A percentile compares a stretch with the other conserved stretches of the same genome.
Conservation (phyloP, 2,888 invertebrate genomes). For the Synergus japonicus region DNA sequence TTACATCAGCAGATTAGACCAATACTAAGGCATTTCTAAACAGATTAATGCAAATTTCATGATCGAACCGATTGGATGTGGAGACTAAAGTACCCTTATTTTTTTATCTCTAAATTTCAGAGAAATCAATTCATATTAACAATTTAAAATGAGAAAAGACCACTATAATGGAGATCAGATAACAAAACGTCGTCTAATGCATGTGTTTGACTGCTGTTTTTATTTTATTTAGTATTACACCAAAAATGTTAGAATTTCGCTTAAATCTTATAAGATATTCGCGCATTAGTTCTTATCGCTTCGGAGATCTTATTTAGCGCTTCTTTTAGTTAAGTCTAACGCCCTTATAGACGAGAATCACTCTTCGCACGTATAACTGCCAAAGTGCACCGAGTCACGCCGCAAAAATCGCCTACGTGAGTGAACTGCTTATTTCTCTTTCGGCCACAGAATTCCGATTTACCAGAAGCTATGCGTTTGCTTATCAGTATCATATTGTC, state of each 20-base stretch:
- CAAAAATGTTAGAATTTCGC: background rate
- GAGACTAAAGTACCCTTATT: background rate
- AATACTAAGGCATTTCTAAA: background rate
- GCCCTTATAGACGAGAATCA: conserved; percentile 9
- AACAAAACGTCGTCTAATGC: background rate
- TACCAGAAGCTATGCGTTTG: conserved; percentile 60
- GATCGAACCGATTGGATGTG: background rate
- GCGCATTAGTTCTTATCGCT: background rate
- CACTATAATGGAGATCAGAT: background rate
- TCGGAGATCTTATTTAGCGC: background rate
- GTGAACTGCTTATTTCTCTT: conserved; percentile 55
- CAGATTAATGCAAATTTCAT: background rate
- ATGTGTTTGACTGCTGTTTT: background rate
- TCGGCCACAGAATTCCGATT: conserved; percentile 61
- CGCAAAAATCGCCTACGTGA: conserved; percentile 53
- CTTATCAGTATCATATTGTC: conserved; percentile 70
- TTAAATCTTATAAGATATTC: background rate
- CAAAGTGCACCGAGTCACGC: conserved; percentile 53
- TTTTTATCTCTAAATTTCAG: no score
- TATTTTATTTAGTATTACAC: background rate
- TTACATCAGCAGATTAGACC: background rate
- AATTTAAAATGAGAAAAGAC: no score
- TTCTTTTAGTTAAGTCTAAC: conserved; percentile 44
- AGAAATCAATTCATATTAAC: no score
- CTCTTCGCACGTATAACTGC: conserved; percentile 47